Conservation (phyloP, 2,888 invertebrate species). For the Dioctria linearis region DNA sequence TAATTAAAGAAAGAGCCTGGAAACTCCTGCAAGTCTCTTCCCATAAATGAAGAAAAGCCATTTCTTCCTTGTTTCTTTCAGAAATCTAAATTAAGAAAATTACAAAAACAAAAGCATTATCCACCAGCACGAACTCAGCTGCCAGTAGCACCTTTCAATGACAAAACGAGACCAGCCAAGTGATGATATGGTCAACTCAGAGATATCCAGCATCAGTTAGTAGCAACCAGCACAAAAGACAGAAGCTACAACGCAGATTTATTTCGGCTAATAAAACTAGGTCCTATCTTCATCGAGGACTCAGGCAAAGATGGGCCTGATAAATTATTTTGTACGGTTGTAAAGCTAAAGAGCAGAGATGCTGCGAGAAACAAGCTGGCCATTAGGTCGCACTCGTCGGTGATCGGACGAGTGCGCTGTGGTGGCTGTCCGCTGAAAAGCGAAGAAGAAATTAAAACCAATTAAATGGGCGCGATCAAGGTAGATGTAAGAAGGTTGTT, state of each 20-base stretch:
- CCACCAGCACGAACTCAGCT: not conserved
- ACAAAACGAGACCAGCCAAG: not conserved
- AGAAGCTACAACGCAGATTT: constrained; percentile 62
- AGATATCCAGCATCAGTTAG: not conserved
- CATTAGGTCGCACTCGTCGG: constrained; percentile 30
- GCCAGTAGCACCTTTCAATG: constrained; percentile 18
- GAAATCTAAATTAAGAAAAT: constrained; percentile 23
- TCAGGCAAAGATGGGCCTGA: constrained; percentile 56
- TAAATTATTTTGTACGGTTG: constrained; percentile 55
- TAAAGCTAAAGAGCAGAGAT: not conserved
- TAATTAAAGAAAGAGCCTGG: no score
- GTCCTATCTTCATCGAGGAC: constrained; percentile 58
- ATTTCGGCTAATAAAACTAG: constrained; percentile 63
- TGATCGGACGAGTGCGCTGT: constrained; percentile 4
- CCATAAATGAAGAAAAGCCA: not conserved
- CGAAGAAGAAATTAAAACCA: constrained; percentile 64
- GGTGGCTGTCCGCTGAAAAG: constrained; percentile 35
- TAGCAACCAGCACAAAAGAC: constrained; percentile 33
- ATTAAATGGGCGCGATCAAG: constrained; percentile 64
- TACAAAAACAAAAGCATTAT: constrained; percentile 11
- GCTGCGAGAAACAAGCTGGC: constrained; percentile 7
- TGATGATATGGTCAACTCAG: constrained; percentile 13
- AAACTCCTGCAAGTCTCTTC: not conserved
- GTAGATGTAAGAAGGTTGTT: constrained; percentile 61
- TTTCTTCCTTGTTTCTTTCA: not conserved